Conservation (phyloP, 2,888 invertebrate genomes). For the Acrocera orbiculus region DNA sequence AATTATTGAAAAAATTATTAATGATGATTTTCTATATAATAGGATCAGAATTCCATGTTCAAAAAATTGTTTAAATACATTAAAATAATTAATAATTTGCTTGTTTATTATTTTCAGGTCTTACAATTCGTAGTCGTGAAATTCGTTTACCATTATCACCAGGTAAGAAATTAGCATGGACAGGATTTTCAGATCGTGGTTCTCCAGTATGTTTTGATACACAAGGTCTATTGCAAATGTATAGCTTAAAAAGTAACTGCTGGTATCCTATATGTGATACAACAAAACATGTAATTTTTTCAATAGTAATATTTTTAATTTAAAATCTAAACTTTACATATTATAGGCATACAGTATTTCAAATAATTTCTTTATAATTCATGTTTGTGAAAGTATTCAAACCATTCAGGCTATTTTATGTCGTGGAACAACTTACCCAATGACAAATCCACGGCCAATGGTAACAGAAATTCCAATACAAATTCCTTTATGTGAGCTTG, state of each 20-base stretch:
- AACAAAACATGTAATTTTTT: constrained; percentile 44
- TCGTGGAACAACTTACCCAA: constrained; percentile 74
- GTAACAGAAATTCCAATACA: constrained; percentile 56
- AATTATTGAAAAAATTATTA: too few relatives aligned
- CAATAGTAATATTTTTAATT: too few relatives aligned
- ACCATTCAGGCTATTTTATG: constrained; percentile 70
- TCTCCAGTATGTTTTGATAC: constrained; percentile 64
- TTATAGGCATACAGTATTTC: constrained; percentile 43
- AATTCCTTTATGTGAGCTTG: constrained; percentile 60
- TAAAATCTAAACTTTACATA: constrained; percentile 4
- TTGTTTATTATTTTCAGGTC: constrained; percentile 19
- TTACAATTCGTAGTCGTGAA: constrained; percentile 33
- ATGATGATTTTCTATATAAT: too few relatives aligned
- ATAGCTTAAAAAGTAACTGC: constrained; percentile 44
- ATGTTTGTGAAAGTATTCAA: constrained; percentile 61
- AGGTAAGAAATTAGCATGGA: constrained; percentile 47
- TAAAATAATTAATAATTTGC: too few relatives aligned
- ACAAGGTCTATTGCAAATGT: constrained; percentile 53
- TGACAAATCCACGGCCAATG: constrained; percentile 71
- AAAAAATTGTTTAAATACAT: too few relatives aligned
- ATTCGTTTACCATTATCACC: constrained; percentile 49
- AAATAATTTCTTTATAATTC: constrained; percentile 58
- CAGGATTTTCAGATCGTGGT: constrained; percentile 66
- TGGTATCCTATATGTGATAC: constrained; percentile 76
- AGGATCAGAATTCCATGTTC: too few relatives aligned